Evolutionary conservation across 37 sponge, comb jelly and placozoan genomes (phyloP).

Genomic region (Theonella swinhoei): DNA sequence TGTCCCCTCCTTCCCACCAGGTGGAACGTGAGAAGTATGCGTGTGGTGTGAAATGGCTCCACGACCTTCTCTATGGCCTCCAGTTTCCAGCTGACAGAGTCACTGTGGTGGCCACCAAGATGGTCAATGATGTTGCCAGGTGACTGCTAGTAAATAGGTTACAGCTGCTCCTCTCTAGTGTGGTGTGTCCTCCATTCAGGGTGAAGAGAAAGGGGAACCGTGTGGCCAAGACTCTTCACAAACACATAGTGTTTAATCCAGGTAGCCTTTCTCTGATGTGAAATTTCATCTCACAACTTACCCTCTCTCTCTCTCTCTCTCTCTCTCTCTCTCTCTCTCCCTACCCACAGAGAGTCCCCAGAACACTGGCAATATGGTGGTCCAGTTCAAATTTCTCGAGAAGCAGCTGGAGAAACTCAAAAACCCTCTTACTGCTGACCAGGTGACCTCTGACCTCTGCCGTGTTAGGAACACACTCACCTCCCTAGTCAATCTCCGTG

Average conservation of each 20-base stretch:
- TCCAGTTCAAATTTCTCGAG: constrained; percentile 62
- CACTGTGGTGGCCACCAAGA: constrained; percentile 64
- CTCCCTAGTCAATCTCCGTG: constrained; percentile 48
- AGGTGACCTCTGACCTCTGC: constrained; percentile 50
- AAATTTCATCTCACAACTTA: neutral
- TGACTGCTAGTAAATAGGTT: too few relatives aligned
- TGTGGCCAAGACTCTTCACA: constrained; percentile 22
- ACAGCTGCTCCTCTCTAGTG: too few relatives aligned
- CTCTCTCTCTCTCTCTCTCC: neutral
- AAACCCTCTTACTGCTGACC: constrained; percentile 1
- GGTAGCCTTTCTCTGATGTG: neutral
- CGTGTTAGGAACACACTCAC: constrained; percentile 36
- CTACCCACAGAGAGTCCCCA: constrained; percentile 19
- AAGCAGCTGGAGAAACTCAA: constrained; percentile 25
- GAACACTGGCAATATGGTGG: constrained; percentile 59
- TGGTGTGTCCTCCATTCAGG: constrained; percentile 1
- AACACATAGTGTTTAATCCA: neutral
- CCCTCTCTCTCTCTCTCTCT: neutral
- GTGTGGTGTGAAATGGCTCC: constrained; percentile 71
- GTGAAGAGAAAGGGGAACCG: constrained; percentile 43
- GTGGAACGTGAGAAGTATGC: constrained; percentile 72
- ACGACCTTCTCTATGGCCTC: constrained; percentile 59
- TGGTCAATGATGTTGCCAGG: constrained; percentile 75
- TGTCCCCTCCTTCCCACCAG: too few relatives aligned
- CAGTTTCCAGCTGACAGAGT: constrained; percentile 77